Evolutionary conservation across 2,797 vertebrate genomes (phyloP).

Genomic region (Centroberyx gerrardi): DNA sequence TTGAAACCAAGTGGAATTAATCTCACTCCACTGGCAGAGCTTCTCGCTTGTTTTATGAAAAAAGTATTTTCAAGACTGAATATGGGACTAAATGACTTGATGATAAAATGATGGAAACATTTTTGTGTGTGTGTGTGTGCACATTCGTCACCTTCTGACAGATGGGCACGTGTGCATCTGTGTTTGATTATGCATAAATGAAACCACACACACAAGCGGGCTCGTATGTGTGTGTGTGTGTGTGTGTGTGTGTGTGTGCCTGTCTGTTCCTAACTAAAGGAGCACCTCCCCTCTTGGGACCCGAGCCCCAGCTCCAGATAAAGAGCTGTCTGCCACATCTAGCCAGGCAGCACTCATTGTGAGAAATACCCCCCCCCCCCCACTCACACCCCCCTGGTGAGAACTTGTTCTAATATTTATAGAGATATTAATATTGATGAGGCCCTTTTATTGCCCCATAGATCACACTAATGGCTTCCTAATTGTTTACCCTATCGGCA

Average conservation of each 20-base stretch:
- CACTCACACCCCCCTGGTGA: conserved; percentile 25
- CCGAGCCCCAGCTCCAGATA: conserved; percentile 5
- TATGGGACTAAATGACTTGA: no score
- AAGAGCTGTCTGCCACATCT: conserved; percentile 53
- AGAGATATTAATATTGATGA: conserved; percentile 76
- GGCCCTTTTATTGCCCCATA: conserved; percentile 56
- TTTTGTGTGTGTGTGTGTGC: background rate
- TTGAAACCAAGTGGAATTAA: no score
- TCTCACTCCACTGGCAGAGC: no score
- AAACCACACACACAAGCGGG: conserved; percentile 11
- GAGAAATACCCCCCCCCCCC: conserved; percentile 41
- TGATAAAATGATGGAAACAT: no score
- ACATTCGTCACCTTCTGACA: conserved; percentile 29
- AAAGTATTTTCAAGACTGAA: no score
- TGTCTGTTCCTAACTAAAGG: conserved; percentile 32
- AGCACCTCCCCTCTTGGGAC: conserved; percentile 39
- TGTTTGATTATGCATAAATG: conserved; percentile 26
- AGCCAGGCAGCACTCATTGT: conserved; percentile 23
- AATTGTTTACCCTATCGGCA: conserved; percentile 58
- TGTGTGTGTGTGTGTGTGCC: conserved; percentile 12
- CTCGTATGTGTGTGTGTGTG: conserved; percentile 11
- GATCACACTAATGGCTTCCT: conserved; percentile 56
- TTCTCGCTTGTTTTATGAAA: no score
- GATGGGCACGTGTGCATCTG: conserved; percentile 19
- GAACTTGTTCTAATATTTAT: conserved; percentile 70